These are phyloP conservation scores for Andinoacara biseriatus DNA, from an alignment of 2,113 vertebrate species.

Conservation along the genomic window DNA sequence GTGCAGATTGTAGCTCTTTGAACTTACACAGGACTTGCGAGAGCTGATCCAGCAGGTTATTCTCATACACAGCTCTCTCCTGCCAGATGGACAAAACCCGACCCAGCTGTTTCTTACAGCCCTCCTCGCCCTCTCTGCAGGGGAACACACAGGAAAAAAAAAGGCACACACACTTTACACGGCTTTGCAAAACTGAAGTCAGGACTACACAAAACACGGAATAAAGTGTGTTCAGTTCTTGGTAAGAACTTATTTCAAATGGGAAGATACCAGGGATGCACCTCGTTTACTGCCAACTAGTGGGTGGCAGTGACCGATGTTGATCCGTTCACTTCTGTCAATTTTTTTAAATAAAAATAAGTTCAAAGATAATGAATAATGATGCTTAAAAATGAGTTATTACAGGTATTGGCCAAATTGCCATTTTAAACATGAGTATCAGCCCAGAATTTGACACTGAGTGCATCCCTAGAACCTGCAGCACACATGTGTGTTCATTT, in stretches of 20 bases:
- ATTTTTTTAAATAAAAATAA: neutral
- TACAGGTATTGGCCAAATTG: neutral
- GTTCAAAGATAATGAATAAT: neutral
- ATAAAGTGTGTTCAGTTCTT: neutral
- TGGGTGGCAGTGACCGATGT: too few species aligned
- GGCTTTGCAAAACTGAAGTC: neutral
- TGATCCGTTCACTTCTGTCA: neutral
- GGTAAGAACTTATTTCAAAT: neutral
- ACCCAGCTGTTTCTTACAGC: slow-evolving; percentile 94
- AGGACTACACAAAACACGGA: neutral
- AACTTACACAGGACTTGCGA: slow-evolving; percentile 91
- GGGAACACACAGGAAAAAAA: slow-evolving; percentile 21
- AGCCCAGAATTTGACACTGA: neutral
- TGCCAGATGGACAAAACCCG: slow-evolving; percentile 98
- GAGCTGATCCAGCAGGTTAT: slow-evolving; percentile 92
- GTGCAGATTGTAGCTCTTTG: neutral
- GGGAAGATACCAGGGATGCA: neutral
- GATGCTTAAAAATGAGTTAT: too few species aligned
- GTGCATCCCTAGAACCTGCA: neutral
- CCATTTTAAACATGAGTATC: neutral
- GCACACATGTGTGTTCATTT: neutral
- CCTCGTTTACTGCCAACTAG: neutral
- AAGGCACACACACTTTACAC: neutral
- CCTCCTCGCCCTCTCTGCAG: slow-evolving; percentile 92
- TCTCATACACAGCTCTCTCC: slow-evolving; percentile 97